Percentiles rank a stretch among this genome's conserved stretches.
These are phyloP conservation scores for Microtus pennsylvanicus DNA, from an alignment of 2,113 vertebrate genomes.

Conservation along the genomic window DNA sequence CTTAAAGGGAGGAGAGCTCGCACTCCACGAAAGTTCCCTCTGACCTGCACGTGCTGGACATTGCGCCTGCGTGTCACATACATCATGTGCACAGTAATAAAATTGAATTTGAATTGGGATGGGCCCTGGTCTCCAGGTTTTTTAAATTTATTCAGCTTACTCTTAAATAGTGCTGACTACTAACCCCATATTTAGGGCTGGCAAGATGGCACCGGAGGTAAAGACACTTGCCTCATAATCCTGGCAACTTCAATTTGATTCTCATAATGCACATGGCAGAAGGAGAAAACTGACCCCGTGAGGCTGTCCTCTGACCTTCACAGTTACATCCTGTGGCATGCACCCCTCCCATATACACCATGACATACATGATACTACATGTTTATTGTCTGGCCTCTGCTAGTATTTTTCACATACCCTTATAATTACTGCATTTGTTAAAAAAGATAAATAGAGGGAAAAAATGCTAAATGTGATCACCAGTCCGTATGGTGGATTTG, in stretches of 20 bases:
- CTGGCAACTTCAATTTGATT: neutral
- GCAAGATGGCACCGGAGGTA: neutral
- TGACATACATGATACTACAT: no score
- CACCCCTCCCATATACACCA: neutral
- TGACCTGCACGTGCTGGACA: neutral
- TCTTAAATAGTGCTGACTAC: constrained; percentile 38
- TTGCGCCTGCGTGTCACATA: neutral
- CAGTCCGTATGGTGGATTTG: neutral
- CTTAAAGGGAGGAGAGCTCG: neutral
- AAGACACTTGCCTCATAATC: neutral
- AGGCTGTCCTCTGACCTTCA: neutral
- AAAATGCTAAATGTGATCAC: neutral
- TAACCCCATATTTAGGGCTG: neutral
- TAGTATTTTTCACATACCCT: constrained; percentile 4
- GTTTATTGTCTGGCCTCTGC: constrained; percentile 26
- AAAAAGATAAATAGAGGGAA: neutral
- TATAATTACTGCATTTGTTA: constrained; percentile 20
- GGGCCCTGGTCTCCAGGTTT: neutral
- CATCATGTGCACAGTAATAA: neutral
- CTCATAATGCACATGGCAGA: neutral
- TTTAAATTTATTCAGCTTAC: constrained; percentile 24
- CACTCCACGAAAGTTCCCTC: no score
- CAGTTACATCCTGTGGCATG: neutral
- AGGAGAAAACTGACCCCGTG: neutral
- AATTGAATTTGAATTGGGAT: neutral